Evolutionary conservation across 1,140 invertebrate genomes (phyloP).

Genomic region (Pseudoatta argentina): DNA sequence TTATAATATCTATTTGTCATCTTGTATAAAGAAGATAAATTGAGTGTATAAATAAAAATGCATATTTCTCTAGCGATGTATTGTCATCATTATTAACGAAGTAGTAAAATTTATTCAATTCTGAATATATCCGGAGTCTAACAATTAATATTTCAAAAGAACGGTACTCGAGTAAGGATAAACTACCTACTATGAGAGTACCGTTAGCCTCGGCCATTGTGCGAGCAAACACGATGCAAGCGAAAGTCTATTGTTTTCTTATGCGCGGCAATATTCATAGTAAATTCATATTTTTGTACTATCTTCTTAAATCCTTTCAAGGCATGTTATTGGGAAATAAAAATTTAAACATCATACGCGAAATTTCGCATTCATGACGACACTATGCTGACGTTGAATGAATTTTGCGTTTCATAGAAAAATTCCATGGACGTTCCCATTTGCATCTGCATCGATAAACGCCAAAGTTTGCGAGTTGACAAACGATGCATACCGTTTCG

Average conservation of each 20-base stretch:
- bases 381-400: neutral
- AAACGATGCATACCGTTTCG: constrained; percentile 29
- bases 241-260: neutral
- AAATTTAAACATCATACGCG: neutral
- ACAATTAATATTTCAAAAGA: neutral
- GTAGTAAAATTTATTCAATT: neutral
- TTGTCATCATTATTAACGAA: neutral
- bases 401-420: constrained; percentile 24
- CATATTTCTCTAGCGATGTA: neutral
- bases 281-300: neutral
- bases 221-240: neutral
- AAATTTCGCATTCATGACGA: neutral
- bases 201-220: constrained; percentile 9
- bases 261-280: neutral
- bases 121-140: neutral
- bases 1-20: neutral
- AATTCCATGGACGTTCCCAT: constrained; percentile 30
- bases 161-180: neutral
- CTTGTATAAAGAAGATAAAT: neutral
- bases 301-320: neutral
- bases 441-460: constrained; percentile 33
- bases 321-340: neutral
- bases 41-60: neutral
- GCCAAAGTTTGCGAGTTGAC: constrained; percentile 18
- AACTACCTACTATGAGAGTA: neutral